Percentiles rank a stretch among this genome's conserved stretches.
phyloP scores from a whole-genome alignment of 2,797 vertebrate genomes.

The Enteromius trimaculatus region DNA sequence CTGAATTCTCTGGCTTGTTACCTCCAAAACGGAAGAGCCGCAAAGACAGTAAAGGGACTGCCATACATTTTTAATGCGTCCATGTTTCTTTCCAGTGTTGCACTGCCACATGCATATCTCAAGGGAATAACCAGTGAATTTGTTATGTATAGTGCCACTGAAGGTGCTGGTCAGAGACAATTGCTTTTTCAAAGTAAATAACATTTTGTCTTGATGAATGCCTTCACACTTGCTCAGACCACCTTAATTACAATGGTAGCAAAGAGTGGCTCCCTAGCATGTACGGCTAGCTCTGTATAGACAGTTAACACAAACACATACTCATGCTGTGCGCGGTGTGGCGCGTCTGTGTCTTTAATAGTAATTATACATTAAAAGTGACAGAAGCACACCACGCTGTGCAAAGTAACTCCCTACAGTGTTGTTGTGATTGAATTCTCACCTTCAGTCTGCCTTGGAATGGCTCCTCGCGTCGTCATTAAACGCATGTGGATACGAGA shows the following conservation, averaged over 20 bases:
- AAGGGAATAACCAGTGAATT: slow-evolving; percentile 74
- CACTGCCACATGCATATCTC: slow-evolving; percentile 73
- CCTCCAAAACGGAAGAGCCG: slow-evolving; percentile 56
- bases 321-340: slow-evolving; percentile 5
- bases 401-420: slow-evolving; percentile 43
- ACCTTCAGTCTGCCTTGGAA: slow-evolving; percentile 32
- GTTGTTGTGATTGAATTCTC: slow-evolving; percentile 51
- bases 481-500: slow-evolving; percentile 18
- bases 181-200: slow-evolving; percentile 47
- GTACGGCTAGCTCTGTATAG: slow-evolving; percentile 24
- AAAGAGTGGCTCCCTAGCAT: neutral
- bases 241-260: slow-evolving; percentile 33
- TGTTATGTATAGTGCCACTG: slow-evolving; percentile 71
- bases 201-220: slow-evolving; percentile 55
- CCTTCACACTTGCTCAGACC: slow-evolving; percentile 25
- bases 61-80: slow-evolving; percentile 76
- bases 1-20: neutral
- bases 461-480: slow-evolving; percentile 22
- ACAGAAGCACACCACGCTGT: slow-evolving; percentile 24
- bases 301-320: slow-evolving; percentile 17
- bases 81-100: slow-evolving; percentile 71
- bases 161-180: slow-evolving; percentile 67
- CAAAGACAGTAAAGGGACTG: slow-evolving; percentile 65
- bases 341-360: slow-evolving; percentile 33
- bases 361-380: slow-evolving; percentile 50